Conservation (phyloP, 2,113 vertebrate species). For the Pluvialis apricaria region DNA sequence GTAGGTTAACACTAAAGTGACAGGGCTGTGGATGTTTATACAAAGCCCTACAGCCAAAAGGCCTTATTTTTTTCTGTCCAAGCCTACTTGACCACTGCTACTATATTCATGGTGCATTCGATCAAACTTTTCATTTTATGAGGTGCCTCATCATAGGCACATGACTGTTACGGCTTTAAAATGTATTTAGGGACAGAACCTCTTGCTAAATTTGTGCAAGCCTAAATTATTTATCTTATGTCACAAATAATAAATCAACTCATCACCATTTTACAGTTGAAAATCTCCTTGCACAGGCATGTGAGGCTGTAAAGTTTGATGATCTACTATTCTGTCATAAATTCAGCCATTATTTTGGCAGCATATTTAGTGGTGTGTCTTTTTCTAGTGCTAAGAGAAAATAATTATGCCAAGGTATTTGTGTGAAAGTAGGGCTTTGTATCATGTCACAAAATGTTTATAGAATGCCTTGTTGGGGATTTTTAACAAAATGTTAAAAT, state of each 20-base stretch:
- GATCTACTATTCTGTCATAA: constrained; percentile 10
- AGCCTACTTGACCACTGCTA: neutral
- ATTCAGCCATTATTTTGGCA: neutral
- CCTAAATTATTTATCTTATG: constrained; percentile 57
- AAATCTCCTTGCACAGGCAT: neutral
- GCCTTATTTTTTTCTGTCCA: neutral
- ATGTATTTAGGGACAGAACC: constrained; percentile 44
- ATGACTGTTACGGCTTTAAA: constrained; percentile 3
- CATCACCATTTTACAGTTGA: constrained; percentile 8
- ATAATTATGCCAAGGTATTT: neutral
- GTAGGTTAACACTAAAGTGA: neutral
- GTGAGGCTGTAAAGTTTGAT: neutral
- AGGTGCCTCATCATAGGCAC: neutral
- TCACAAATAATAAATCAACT: constrained; percentile 58
- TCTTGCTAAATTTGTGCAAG: constrained; percentile 35
- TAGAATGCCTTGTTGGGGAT: neutral
- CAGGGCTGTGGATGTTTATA: neutral
- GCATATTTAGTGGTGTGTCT: neutral
- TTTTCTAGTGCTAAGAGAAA: neutral
- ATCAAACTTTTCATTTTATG: constrained; percentile 21
- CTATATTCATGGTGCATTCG: neutral
- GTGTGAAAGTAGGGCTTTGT: neutral
- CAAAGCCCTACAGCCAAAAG: neutral
- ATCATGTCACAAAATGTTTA: neutral
- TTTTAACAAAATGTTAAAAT: neutral